phyloP scores from a whole-genome alignment of 2,797 vertebrate genomes.

The Gymnoscopelus braueri region DNA sequence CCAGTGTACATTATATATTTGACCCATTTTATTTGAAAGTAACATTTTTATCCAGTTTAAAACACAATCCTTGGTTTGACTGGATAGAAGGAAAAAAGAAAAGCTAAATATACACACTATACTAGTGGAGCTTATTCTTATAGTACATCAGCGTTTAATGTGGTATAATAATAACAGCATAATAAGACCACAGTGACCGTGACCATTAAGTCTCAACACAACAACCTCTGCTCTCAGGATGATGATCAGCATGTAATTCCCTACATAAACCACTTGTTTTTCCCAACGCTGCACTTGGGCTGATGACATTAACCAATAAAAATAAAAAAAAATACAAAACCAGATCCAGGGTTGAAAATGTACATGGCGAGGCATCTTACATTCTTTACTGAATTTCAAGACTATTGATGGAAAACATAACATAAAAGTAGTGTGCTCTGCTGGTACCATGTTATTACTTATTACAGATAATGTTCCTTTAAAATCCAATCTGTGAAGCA shows the following conservation, averaged over 20 bases:
- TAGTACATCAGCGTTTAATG: not conserved
- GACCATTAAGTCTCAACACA: not conserved
- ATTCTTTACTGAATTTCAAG: too few relatives aligned
- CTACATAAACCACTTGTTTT: conserved; percentile 16
- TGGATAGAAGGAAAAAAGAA: conserved; percentile 17
- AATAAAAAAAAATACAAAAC: conserved; percentile 3
- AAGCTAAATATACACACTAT: conserved; percentile 24
- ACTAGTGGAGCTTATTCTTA: not conserved
- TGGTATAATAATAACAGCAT: not conserved
- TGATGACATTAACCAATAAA: conserved; percentile 7
- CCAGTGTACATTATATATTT: not conserved
- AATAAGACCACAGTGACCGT: not conserved
- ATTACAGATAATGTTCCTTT: too few relatives aligned
- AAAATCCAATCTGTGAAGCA: too few relatives aligned
- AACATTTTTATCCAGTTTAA: not conserved
- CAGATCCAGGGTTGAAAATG: conserved; percentile 3
- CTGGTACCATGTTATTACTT: too few relatives aligned
- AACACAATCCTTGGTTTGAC: conserved; percentile 30
- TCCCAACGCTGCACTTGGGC: not conserved
- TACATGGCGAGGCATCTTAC: conserved; percentile 10
- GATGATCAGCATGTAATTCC: conserved; percentile 1
- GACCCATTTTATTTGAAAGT: not conserved
- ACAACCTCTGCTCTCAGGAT: not conserved
- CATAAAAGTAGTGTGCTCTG: not conserved
- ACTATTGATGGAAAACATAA: not conserved